Evolutionary conservation across 2,113 vertebrate species (phyloP).

Genomic region (Stegostoma tigrinum): DNA sequence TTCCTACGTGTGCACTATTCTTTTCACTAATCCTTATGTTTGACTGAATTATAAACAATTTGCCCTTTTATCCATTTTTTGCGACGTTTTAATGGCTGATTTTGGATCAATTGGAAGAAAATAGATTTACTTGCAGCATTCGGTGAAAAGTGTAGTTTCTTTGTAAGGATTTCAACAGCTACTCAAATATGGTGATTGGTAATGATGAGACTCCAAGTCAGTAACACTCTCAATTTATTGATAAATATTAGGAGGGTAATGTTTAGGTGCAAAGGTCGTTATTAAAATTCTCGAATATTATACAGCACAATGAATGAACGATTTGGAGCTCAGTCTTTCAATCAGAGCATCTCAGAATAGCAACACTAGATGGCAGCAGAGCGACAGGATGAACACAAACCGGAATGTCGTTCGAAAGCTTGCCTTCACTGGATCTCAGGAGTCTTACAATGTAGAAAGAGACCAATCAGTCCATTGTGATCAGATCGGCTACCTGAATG

Average conservation of each 20-base stretch:
- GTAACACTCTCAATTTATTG: background rate
- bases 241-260: background rate
- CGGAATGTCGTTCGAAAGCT: background rate
- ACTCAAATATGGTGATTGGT: background rate
- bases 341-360: background rate
- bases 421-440: too few relatives aligned
- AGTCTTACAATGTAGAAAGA: too few relatives aligned
- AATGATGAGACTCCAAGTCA: background rate
- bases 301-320: too few relatives aligned
- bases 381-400: background rate
- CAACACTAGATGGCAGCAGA: slow-evolving; percentile 30
- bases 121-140: background rate
- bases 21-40: background rate
- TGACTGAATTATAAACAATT: background rate
- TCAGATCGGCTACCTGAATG: too few relatives aligned
- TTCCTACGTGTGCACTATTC: background rate
- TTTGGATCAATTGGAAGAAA: background rate
- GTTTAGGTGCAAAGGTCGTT: background rate
- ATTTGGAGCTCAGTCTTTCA: background rate
- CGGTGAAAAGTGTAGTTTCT: background rate
- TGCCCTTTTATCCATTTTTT: background rate
- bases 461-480: too few relatives aligned
- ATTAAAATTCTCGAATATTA: background rate
- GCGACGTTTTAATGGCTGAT: too few relatives aligned
- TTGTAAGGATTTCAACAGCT: background rate